Evolutionary conservation across 2,888 invertebrate species (phyloP).

Genomic region (Lithophane leautieri): DNA sequence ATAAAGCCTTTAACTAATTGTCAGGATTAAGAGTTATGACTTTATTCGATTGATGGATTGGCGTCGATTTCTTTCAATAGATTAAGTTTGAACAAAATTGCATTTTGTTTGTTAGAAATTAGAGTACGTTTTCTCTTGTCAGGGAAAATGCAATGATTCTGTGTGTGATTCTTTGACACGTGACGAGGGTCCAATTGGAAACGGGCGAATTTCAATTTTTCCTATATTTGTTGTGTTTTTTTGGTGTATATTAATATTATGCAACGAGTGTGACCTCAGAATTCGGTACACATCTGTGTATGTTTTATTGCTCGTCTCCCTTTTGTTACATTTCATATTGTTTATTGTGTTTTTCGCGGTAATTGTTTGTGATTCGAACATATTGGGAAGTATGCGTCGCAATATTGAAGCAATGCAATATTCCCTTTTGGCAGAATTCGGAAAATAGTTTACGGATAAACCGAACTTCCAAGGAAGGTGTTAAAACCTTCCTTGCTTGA

Average conservation of each 20-base stretch:
- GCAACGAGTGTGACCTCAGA: slow-evolving; percentile 77
- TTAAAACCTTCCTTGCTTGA: background rate
- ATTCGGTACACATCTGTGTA: slow-evolving; percentile 83
- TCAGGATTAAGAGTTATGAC: slow-evolving; percentile 42
- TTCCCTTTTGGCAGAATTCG: background rate
- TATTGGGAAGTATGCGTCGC: slow-evolving; percentile 13
- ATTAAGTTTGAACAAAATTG: slow-evolving; percentile 12
- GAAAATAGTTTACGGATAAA: background rate
- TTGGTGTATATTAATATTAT: slow-evolving; percentile 77
- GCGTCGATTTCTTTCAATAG: slow-evolving; percentile 47
- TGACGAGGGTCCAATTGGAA: slow-evolving; percentile 81
- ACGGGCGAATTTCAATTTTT: slow-evolving; percentile 80
- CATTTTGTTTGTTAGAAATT: background rate
- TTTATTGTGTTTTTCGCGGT: slow-evolving; percentile 38
- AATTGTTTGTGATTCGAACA: slow-evolving; percentile 16
- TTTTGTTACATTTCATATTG: slow-evolving; percentile 59
- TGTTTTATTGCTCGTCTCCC: slow-evolving; percentile 75
- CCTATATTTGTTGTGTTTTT: slow-evolving; percentile 75
- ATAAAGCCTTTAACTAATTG: slow-evolving; percentile 46
- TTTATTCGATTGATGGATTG: slow-evolving; percentile 42
- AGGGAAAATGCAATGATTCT: slow-evolving; percentile 60
- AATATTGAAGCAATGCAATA: slow-evolving; percentile 26
- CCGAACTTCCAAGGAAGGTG: background rate
- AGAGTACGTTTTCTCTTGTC: slow-evolving; percentile 56
- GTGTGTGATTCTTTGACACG: slow-evolving; percentile 78